phyloP scores from a whole-genome alignment of 2,888 invertebrate species.

The Pristionchus maxplancki region DNA sequence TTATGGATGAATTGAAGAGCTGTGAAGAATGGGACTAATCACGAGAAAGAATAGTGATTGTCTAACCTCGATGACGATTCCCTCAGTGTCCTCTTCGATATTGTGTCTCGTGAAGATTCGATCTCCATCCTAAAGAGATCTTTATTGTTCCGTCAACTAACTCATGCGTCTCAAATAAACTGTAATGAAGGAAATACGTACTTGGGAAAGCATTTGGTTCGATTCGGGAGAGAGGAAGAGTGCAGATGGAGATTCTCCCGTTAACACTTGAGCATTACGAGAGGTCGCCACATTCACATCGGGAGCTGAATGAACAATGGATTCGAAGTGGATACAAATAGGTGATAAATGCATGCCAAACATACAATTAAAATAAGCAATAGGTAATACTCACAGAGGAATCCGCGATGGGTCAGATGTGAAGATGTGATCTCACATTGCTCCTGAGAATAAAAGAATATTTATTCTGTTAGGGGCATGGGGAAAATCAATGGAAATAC shows the following conservation, averaged over 20 bases:
- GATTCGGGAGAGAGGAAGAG: constrained; percentile 25
- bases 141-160: not conserved
- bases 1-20: constrained; percentile 84
- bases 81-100: constrained; percentile 38
- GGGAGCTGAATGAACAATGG: not conserved
- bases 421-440: constrained; percentile 8
- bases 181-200: not conserved
- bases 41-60: not conserved
- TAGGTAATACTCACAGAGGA: constrained; percentile 35
- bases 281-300: constrained; percentile 34
- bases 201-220: not conserved
- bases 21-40: not conserved
- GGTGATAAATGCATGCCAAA: too few species aligned
- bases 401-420: constrained; percentile 41
- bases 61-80: constrained; percentile 45
- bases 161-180: not conserved
- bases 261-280: constrained; percentile 17
- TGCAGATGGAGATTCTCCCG: constrained; percentile 25
- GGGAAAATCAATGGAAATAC: too few species aligned
- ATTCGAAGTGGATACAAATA: not conserved
- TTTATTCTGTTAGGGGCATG: too few species aligned
- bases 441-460: not conserved
- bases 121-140: constrained; percentile 13
- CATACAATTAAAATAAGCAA: too few species aligned
- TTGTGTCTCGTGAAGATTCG: constrained; percentile 38